These are phyloP conservation scores for Microplitis deprimator DNA, from an alignment of 2,888 invertebrate species.

Conservation along the genomic window DNA sequence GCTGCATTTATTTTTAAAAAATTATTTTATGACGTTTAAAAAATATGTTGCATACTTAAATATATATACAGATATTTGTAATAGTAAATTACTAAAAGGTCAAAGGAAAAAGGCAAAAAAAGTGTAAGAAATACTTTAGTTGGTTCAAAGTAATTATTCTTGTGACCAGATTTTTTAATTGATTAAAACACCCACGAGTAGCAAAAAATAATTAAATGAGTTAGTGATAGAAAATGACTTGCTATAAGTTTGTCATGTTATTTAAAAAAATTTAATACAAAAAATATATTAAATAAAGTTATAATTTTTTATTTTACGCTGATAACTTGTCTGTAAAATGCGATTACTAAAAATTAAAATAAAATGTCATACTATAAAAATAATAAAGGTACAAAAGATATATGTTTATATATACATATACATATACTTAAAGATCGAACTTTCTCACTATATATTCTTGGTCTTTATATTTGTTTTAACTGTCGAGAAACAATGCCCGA, in stretches of 20 bases:
- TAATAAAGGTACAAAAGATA: neutral
- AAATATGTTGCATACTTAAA: neutral
- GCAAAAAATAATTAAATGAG: neutral
- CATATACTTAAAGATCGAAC: neutral
- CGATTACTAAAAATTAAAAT: neutral
- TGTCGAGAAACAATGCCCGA: constrained; percentile 5
- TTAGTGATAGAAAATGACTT: neutral
- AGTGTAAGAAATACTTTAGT: constrained; percentile 5
- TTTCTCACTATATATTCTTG: neutral
- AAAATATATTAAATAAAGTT: neutral
- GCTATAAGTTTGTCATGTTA: neutral
- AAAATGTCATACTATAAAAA: neutral
- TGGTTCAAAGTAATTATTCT: neutral
- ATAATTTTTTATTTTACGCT: neutral
- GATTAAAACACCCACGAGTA: neutral
- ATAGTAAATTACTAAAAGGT: neutral
- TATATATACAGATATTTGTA: neutral
- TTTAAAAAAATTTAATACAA: neutral
- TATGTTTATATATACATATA: neutral
- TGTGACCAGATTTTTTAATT: neutral
- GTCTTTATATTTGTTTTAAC: neutral
- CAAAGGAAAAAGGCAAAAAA: neutral
- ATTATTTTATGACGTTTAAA: neutral
- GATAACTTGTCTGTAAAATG: neutral
- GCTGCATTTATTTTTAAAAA: constrained; percentile 2